Conservation (phyloP, 2,797 vertebrate species). For the Naso thynnoides region DNA sequence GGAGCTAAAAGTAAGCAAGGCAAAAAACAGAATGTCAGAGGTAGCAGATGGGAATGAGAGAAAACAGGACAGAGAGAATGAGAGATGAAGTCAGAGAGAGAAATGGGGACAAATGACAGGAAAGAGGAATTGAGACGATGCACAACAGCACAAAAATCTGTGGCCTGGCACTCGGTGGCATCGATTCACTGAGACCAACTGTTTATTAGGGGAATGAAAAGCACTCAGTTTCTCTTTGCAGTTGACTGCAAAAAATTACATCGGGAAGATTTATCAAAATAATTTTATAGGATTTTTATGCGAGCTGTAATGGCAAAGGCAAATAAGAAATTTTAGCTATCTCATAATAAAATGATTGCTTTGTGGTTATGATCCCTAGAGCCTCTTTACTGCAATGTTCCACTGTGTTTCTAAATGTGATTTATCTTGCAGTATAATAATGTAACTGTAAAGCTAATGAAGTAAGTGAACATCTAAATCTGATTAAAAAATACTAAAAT, state of each 20-base stretch:
- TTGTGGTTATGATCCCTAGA: background rate
- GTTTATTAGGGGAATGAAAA: slow-evolving; percentile 44
- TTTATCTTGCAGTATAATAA: background rate
- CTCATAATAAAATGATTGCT: background rate
- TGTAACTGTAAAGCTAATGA: slow-evolving; percentile 14
- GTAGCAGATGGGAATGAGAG: slow-evolving; percentile 58
- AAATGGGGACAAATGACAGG: slow-evolving; percentile 50
- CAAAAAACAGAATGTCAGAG: slow-evolving; percentile 47
- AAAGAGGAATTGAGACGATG: slow-evolving; percentile 53
- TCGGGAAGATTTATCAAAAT: background rate
- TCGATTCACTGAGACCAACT: slow-evolving; percentile 47
- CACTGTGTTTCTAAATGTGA: slow-evolving; percentile 1
- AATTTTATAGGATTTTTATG: background rate
- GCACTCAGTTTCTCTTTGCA: slow-evolving; percentile 18
- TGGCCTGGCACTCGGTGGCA: slow-evolving; percentile 38
- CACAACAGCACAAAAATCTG: slow-evolving; percentile 50
- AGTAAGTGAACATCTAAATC: background rate
- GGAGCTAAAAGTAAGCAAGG: slow-evolving; percentile 31
- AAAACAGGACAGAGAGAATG: slow-evolving; percentile 38
- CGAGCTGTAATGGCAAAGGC: background rate
- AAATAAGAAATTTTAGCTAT: background rate
- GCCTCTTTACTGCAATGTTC: background rate
- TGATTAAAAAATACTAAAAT: slow-evolving; percentile 10
- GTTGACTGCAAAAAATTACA: slow-evolving; percentile 28
- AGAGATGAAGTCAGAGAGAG: slow-evolving; percentile 37